phyloP scores from a whole-genome alignment of 2,113 vertebrate species.

The Micronycteris hirsuta region DNA sequence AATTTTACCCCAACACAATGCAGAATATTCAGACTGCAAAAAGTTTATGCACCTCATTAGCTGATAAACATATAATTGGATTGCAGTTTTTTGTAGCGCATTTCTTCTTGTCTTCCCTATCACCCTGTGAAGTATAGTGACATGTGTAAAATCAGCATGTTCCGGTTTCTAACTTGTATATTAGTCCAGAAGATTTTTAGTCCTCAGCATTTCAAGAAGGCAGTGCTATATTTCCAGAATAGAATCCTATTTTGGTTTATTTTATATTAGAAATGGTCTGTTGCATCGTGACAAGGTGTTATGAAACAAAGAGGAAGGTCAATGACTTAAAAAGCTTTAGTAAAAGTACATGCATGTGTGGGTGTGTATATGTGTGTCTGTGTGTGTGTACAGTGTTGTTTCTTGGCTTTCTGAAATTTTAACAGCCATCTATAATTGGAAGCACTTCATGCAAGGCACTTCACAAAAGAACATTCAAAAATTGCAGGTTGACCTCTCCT shows the following conservation, averaged over 20 bases:
- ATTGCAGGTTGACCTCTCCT: not conserved
- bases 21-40: not conserved
- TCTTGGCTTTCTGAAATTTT: constrained; percentile 51
- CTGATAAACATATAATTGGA: not conserved
- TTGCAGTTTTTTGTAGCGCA: not conserved
- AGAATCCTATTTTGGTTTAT: constrained; percentile 50
- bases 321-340: constrained; percentile 54
- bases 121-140: not conserved
- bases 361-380: not conserved
- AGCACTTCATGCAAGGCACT: not conserved
- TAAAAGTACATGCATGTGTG: not conserved
- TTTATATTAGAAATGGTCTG: constrained; percentile 43
- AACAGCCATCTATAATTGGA: constrained; percentile 24
- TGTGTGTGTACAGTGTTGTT: not conserved
- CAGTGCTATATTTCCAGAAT: not conserved
- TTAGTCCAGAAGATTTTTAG: not conserved
- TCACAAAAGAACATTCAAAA: not conserved
- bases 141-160: not conserved
- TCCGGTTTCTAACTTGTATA: not conserved
- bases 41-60: not conserved
- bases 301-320: constrained; percentile 57
- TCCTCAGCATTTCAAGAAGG: not conserved
- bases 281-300: constrained; percentile 39
- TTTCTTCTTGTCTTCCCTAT: not conserved
- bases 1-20: not conserved